Percentiles rank a stretch among this genome's conserved stretches.
Conservation (phyloP, 1,140 invertebrate species). For the Drosophila paulistorum region DNA sequence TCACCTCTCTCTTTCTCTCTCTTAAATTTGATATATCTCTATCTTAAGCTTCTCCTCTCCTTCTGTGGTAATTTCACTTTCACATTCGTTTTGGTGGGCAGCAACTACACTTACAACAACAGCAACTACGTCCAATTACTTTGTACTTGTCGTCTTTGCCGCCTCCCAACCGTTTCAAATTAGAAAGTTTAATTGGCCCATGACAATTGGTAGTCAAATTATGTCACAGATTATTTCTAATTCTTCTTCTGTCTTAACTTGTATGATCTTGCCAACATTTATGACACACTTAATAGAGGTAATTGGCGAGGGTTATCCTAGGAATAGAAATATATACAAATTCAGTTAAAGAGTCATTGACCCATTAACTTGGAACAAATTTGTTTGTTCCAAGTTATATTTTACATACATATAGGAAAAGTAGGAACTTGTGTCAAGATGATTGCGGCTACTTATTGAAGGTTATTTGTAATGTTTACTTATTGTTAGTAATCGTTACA, state of each 20-base stretch:
- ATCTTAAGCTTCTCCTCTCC: background rate
- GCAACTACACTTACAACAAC: conserved; percentile 44
- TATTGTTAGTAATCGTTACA: background rate
- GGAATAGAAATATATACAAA: too few species aligned
- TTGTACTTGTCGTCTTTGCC: conserved; percentile 52
- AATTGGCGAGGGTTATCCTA: too few species aligned
- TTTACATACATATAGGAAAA: too few species aligned
- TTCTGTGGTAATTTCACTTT: conserved; percentile 64
- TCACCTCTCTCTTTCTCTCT: background rate
- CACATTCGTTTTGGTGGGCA: conserved; percentile 70
- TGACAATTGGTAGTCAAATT: conserved; percentile 7
- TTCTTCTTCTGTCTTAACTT: background rate
- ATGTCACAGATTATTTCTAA: background rate
- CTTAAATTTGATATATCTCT: background rate
- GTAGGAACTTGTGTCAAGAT: too few species aligned
- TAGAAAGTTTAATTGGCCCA: conserved; percentile 59
- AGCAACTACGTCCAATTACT: conserved; percentile 48
- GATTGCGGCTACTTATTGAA: background rate
- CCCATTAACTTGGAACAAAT: background rate
- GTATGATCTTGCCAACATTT: background rate
- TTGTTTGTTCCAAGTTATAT: too few species aligned
- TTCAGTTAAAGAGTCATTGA: background rate
- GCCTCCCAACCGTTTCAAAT: conserved; percentile 51
- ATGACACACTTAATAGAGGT: background rate
- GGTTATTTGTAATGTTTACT: too few species aligned